Evolutionary conservation across 2,113 vertebrate species (phyloP).

Genomic region (Cyprinus carpio): DNA sequence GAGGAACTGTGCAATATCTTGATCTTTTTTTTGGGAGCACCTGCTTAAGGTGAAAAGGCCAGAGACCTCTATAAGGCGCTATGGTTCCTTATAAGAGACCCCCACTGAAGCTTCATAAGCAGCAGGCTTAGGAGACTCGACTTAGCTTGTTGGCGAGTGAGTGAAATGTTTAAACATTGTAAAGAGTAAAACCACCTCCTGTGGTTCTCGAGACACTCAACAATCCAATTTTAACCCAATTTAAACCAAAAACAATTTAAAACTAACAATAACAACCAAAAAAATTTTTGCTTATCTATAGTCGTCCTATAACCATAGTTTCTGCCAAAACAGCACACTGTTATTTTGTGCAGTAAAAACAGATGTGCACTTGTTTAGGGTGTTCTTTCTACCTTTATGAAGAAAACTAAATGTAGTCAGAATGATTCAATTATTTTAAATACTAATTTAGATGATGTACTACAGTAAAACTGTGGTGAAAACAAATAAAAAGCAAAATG

Average conservation of each 20-base stretch:
- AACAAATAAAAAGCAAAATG: not conserved
- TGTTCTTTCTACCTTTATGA: too few species aligned
- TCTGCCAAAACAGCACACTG: too few species aligned
- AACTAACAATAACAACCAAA: too few species aligned
- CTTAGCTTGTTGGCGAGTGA: slow-evolving; percentile 46
- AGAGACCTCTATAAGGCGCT: not conserved
- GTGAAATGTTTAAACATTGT: slow-evolving; percentile 58
- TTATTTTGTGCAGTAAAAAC: too few species aligned
- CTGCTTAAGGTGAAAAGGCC: slow-evolving; percentile 2
- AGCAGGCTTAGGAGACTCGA: slow-evolving; percentile 17
- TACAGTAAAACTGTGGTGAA: not conserved
- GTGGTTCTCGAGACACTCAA: not conserved
- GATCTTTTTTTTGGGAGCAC: not conserved
- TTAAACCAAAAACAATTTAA: too few species aligned
- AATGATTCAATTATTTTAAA: too few species aligned
- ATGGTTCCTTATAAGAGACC: not conserved
- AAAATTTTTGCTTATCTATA: too few species aligned
- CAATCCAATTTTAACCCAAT: too few species aligned
- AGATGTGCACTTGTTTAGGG: too few species aligned
- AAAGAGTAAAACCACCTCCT: slow-evolving; percentile 43
- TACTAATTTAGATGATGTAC: too few species aligned
- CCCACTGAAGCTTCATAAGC: not conserved
- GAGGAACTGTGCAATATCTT: not conserved
- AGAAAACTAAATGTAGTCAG: too few species aligned
- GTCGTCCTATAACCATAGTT: too few species aligned